Evolutionary conservation across 2,888 invertebrate genomes (phyloP).

Genomic region (Ecdyonurus torrentis): DNA sequence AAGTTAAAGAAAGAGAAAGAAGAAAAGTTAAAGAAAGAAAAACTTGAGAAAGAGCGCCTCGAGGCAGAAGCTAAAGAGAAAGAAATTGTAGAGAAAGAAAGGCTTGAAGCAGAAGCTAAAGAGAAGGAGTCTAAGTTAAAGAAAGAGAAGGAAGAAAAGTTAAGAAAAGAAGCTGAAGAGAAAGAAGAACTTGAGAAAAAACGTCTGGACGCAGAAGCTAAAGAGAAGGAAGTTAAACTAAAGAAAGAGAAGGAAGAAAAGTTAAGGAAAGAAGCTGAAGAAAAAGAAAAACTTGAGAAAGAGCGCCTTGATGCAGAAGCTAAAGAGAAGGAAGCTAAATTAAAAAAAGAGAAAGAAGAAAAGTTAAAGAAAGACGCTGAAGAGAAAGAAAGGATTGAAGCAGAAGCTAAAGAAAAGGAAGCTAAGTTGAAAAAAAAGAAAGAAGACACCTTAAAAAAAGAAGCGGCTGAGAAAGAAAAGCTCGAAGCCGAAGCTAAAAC

Average conservation of each 20-base stretch:
- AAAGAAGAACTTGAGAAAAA: background rate
- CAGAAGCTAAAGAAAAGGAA: constrained; percentile 6
- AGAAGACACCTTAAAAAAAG: constrained; percentile 10
- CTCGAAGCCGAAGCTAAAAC: constrained; percentile 5
- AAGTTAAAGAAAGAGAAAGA: constrained; percentile 11
- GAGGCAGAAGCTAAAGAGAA: constrained; percentile 3
- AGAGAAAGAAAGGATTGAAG: constrained; percentile 7
- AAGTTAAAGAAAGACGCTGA: constrained; percentile 8
- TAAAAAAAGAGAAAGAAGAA: background rate
- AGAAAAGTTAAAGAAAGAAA: constrained; percentile 1
- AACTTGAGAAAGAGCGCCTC: constrained; percentile 3
- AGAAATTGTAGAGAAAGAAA: constrained; percentile 4
- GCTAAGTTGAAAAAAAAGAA: constrained; percentile 14
- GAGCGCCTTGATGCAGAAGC: background rate
- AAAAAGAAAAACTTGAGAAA: background rate
- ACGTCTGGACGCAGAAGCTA: constrained; percentile 1
- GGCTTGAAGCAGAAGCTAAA: constrained; percentile 3
- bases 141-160: background rate
- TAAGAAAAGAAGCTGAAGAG: background rate
- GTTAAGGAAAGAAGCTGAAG: background rate
- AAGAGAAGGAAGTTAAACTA: constrained; percentile 8
- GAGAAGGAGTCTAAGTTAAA: background rate
- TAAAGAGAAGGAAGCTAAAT: background rate
- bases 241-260: background rate
- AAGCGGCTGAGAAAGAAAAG: constrained; percentile 10